phyloP scores from a whole-genome alignment of 2,888 invertebrate species.

The Xestia xanthographa region DNA sequence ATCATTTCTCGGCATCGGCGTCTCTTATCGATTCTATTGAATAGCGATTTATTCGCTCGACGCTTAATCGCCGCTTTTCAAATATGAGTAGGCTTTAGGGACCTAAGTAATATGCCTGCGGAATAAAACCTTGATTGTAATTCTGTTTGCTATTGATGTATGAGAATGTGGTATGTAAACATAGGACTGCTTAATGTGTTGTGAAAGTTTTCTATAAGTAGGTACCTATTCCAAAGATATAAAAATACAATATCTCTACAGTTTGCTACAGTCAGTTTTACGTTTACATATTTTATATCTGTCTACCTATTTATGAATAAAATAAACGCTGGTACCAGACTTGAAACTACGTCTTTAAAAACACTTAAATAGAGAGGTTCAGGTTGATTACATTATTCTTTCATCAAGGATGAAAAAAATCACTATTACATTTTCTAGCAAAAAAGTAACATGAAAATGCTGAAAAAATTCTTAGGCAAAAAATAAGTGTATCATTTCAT shows the following conservation, averaged over 20 bases:
- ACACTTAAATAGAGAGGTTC: constrained; percentile 50
- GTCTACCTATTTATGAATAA: constrained; percentile 30
- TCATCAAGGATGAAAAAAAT: constrained; percentile 42
- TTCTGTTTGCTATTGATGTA: constrained; percentile 22
- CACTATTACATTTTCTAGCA: constrained; percentile 34
- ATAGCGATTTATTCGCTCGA: constrained; percentile 81
- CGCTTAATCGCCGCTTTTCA: constrained; percentile 79
- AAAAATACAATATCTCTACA: too few species aligned
- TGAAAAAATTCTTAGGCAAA: constrained; percentile 5
- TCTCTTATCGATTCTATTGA: constrained; percentile 86
- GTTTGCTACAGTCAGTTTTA: constrained; percentile 13
- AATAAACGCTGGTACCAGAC: constrained; percentile 20
- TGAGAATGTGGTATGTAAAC: constrained; percentile 5
- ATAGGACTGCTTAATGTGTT: neutral
- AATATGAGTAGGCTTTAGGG: constrained; percentile 77
- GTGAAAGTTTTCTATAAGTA: neutral
- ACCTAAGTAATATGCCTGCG: constrained; percentile 71
- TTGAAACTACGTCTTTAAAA: constrained; percentile 47
- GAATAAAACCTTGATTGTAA: constrained; percentile 66
- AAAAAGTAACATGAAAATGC: constrained; percentile 5
- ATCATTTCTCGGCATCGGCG: constrained; percentile 85
- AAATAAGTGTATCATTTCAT: neutral
- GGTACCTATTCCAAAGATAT: neutral
- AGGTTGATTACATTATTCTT: constrained; percentile 64
- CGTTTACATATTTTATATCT: constrained; percentile 31